These are phyloP conservation scores for Prietella phreatophila DNA, from an alignment of 2,113 vertebrate genomes.

Conservation along the genomic window DNA sequence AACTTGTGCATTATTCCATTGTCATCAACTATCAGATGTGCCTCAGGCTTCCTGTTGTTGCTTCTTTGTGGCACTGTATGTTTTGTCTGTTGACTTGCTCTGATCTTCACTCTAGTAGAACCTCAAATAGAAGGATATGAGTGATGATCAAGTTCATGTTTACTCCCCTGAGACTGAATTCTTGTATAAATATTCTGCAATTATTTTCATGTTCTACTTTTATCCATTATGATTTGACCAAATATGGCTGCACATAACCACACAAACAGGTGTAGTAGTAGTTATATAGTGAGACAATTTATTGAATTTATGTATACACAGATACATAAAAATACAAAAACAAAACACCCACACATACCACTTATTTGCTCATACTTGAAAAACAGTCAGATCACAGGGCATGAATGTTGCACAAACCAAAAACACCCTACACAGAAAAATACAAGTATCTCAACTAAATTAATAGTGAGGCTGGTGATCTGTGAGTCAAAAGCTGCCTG, in stretches of 20 bases:
- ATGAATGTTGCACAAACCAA: not conserved
- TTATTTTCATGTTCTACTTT: not conserved
- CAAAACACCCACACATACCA: not conserved
- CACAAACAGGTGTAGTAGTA: not conserved
- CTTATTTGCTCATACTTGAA: not conserved
- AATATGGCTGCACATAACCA: not conserved
- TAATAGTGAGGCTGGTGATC: slow-evolving; percentile 6
- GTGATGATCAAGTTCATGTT: not conserved
- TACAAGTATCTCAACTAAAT: not conserved
- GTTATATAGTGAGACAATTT: not conserved
- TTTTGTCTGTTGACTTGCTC: slow-evolving; percentile 4
- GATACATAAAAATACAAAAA: not conserved
- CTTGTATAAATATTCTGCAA: not conserved
- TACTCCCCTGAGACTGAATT: not conserved
- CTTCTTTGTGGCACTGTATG: not conserved
- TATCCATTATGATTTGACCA: not conserved
- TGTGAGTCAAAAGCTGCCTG: slow-evolving; percentile 2
- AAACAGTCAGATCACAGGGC: not conserved
- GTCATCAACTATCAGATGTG: not conserved
- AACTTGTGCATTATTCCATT: not conserved
- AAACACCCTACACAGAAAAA: not conserved
- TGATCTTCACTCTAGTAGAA: not conserved
- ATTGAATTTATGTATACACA: not conserved
- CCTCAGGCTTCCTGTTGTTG: not conserved
- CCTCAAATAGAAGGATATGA: not conserved